Evolutionary conservation across 2,797 vertebrate species (phyloP), one percentile per base, ranked within the genome.

Genomic region (Rhynchonycteris naso): DNA sequence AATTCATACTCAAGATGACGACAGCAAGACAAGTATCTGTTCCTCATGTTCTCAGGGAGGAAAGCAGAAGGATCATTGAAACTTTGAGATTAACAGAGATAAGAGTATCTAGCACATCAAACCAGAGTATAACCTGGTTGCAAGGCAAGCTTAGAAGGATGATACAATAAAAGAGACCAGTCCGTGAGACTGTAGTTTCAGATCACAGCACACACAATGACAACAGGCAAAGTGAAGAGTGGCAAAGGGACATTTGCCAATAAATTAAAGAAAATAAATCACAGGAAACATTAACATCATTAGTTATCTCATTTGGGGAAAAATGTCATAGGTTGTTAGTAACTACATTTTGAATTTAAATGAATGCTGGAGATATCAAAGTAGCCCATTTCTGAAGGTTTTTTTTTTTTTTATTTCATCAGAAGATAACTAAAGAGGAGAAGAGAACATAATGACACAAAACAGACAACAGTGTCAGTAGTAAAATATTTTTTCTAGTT

Each of bases 1-100:
- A 94, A 90, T 97, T 91, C 88, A 94, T 24, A 82, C 50, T 93
- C 52, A 88, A 71, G 88, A 95, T 88, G 24, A 86, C 88, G 87
- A 92, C 28, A 92, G 79, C 50, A 72, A 68, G 43, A 75, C 82
- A 88, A 91, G 65, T 63, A 85, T 90, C 71, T 92, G 43, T 93
- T 90, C 30, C 66, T 30, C 35, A 52, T 65, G 12, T 69, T 21
- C 58, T 65, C 28, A 56, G 35, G 28, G 69, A 1, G 63, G 38
- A 93, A 96, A 74, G 24, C 52, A 94, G 38, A 82, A 2, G 7
- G 14, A 85, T 74, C 24, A 33, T 50, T 83, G 91, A 90, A 24
- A 63, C 14, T 80, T 6, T 79, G 19, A 58, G 13, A 65, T 75
- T 22, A 87, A 8, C 26, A 95, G 68, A 83, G 33, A 92, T 75